Conservation (phyloP, 2,113 vertebrate species). For the Myodes glareolus region DNA sequence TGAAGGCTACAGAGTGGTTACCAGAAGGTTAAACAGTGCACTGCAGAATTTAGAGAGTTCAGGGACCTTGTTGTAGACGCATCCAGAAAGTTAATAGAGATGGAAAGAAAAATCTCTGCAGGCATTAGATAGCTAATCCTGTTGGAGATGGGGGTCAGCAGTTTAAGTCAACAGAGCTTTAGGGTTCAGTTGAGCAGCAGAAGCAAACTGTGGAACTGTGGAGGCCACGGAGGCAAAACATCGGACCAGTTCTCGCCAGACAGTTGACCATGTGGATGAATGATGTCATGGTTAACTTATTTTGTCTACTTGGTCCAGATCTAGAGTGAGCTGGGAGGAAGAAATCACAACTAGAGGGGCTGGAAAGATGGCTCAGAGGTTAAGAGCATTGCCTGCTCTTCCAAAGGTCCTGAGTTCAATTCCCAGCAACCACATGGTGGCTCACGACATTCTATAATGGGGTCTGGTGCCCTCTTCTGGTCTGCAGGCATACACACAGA, state of each 20-base stretch:
- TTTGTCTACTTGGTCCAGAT: background rate
- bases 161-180: background rate
- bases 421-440: no score
- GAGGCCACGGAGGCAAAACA: background rate
- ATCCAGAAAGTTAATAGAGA: background rate
- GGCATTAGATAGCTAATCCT: background rate
- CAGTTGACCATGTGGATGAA: background rate
- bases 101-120: background rate
- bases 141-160: background rate
- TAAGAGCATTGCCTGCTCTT: no score
- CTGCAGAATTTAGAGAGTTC: background rate
- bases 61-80: background rate
- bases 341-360: background rate
- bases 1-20: background rate
- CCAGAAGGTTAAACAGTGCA: background rate
- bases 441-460: no score
- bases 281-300: background rate
- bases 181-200: background rate
- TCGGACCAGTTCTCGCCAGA: background rate
- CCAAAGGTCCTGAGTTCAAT: no score
- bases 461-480: no score
- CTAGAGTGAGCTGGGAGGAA: background rate
- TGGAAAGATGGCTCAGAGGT: no score
- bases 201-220: background rate
- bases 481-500: no score